Conservation (phyloP, 2,113 vertebrate species). For the Bubo bubo region DNA sequence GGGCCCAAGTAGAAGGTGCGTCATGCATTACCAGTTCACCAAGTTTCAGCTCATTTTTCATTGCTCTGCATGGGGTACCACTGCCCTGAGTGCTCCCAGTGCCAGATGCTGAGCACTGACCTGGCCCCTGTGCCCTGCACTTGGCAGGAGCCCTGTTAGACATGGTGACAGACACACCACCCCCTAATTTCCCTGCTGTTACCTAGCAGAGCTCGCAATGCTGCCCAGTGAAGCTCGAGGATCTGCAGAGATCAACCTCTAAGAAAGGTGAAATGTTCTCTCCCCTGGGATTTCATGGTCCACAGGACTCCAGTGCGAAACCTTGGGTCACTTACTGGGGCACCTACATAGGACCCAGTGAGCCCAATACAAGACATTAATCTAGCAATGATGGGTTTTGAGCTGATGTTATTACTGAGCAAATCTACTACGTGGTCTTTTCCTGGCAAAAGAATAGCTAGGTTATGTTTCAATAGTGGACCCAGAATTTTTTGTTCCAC, state of each 20-base stretch:
- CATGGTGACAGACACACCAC: no score
- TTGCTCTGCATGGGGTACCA: not conserved
- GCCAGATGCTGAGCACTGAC: not conserved
- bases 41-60: rapidly evolving
- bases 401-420: not conserved
- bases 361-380: not conserved
- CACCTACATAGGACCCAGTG: not conserved
- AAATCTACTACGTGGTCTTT: not conserved
- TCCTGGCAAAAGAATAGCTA: not conserved
- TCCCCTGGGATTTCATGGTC: not conserved
- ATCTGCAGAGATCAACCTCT: not conserved
- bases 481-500: not conserved
- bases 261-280: not conserved
- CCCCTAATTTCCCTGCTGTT: not conserved
- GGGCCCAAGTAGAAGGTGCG: not conserved
- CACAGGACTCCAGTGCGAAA: not conserved
- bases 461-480: not conserved
- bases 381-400: not conserved
- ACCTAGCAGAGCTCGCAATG: not conserved
- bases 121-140: rapidly evolving
- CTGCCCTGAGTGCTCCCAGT: rapidly evolving
- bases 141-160: not conserved
- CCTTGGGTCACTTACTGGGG: not conserved
- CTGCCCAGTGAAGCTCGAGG: rapidly evolving
- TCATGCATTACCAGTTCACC: not conserved